Evolutionary conservation across 92 coral and sea anemone species (phyloP).

Genomic region (Epizoanthus rinbou): DNA sequence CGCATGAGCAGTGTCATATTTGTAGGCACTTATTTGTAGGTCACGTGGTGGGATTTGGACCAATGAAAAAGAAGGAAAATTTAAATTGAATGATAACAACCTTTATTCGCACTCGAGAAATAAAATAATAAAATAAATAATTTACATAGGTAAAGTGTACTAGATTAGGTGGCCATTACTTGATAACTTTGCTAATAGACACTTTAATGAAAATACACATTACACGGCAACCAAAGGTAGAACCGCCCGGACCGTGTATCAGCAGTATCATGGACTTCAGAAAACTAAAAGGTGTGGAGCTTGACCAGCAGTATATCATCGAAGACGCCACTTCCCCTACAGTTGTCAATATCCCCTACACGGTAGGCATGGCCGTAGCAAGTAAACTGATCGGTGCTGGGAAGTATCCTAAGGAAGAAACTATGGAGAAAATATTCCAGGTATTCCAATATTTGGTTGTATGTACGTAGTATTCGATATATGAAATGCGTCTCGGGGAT

Average conservation of each 20-base stretch:
- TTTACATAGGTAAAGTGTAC: no score
- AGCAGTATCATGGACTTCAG: constrained; percentile 61
- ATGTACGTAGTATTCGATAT: no score
- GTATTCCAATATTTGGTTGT: constrained; percentile 18
- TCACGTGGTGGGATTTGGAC: no score
- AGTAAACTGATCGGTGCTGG: constrained; percentile 43
- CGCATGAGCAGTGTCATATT: no score
- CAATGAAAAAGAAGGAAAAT: no score
- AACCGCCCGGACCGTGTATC: constrained; percentile 69
- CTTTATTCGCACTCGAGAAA: no score
- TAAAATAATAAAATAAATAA: no score
- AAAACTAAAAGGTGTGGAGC: constrained; percentile 19
- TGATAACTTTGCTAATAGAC: no score
- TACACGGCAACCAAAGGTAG: not conserved
- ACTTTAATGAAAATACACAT: not conserved
- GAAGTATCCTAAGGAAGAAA: constrained; percentile 22
- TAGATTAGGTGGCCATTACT: no score
- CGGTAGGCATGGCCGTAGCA: constrained; percentile 49
- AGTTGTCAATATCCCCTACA: constrained; percentile 11
- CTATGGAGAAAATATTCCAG: constrained; percentile 44
- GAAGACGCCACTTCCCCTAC: constrained; percentile 68
- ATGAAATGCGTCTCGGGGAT: no score
- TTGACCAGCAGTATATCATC: constrained; percentile 47
- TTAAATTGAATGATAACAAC: no score
- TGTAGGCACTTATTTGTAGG: no score